Evolutionary conservation across 2,888 invertebrate species (phyloP).

Genomic region (Stenodema calcarata): DNA sequence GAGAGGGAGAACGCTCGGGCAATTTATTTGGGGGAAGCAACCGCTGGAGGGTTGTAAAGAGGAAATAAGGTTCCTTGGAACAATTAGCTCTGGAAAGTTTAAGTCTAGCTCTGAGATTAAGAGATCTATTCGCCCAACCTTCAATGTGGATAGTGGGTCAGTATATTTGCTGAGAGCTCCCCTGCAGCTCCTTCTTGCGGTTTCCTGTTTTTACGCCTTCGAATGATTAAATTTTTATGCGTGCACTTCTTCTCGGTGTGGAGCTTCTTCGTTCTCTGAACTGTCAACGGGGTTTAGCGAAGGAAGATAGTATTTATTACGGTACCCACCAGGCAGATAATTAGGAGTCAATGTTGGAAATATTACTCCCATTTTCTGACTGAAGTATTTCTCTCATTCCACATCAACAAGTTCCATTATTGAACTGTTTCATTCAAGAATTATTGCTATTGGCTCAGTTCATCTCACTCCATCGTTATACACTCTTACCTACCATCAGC

Average conservation of each 20-base stretch:
- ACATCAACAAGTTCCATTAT: too few relatives aligned
- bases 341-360: too few relatives aligned
- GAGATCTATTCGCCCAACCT: neutral
- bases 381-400: too few relatives aligned
- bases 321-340: too few relatives aligned
- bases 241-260: neutral
- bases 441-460: too few relatives aligned
- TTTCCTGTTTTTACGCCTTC: neutral
- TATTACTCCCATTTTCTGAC: too few relatives aligned
- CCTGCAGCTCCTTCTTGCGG: neutral
- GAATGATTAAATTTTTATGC: neutral
- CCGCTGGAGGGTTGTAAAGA: slow-evolving; percentile 32
- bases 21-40: neutral
- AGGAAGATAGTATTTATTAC: too few relatives aligned
- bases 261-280: too few relatives aligned
- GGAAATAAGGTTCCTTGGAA: slow-evolving; percentile 34
- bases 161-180: neutral
- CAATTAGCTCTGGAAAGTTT: slow-evolving; percentile 33
- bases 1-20: neutral
- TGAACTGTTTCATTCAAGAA: too few relatives aligned
- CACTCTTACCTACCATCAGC: too few relatives aligned
- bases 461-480: too few relatives aligned
- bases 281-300: too few relatives aligned
- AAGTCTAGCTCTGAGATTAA: slow-evolving; percentile 27
- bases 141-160: neutral